These are phyloP conservation scores for Magallana angulata DNA, from an alignment of 1,140 invertebrate species.

Conservation along the genomic window DNA sequence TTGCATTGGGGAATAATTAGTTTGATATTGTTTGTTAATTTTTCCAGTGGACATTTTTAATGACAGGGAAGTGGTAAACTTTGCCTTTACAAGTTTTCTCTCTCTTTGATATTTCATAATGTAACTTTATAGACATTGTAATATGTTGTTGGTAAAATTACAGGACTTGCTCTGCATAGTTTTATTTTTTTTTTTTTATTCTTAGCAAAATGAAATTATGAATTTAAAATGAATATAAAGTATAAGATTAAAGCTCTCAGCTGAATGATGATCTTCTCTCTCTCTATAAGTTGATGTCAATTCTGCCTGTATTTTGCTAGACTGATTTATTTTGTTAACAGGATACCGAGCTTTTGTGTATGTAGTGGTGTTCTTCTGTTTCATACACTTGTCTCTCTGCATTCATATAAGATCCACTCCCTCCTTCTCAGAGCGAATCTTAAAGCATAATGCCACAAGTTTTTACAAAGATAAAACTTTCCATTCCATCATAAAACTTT, in stretches of 20 bases:
- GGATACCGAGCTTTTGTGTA: constrained; percentile 30
- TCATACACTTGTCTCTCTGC: constrained; percentile 32
- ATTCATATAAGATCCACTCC: neutral
- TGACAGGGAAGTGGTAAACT: neutral
- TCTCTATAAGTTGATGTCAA: neutral
- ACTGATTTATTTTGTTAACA: constrained; percentile 24
- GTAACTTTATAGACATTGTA: constrained; percentile 31
- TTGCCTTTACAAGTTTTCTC: constrained; percentile 28
- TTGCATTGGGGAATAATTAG: constrained; percentile 2
- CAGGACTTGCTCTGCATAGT: constrained; percentile 19
- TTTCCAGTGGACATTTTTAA: constrained; percentile 23
- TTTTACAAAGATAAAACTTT: too few species aligned
- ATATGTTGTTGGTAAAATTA: constrained; percentile 29
- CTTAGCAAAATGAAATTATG: constrained; percentile 1
- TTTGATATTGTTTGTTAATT: constrained; percentile 35
- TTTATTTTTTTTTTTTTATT: neutral
- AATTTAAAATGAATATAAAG: neutral
- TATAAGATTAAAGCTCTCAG: too few species aligned
- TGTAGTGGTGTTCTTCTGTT: constrained; percentile 26
- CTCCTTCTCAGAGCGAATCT: neutral
- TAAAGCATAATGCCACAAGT: too few species aligned
- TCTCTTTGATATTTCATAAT: constrained; percentile 26
- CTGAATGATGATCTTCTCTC: neutral
- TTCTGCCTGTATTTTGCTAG: constrained; percentile 33
- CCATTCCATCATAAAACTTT: too few species aligned